Evolutionary conservation across 2,113 vertebrate genomes (phyloP).

Genomic region (Gymnogyps californianus): DNA sequence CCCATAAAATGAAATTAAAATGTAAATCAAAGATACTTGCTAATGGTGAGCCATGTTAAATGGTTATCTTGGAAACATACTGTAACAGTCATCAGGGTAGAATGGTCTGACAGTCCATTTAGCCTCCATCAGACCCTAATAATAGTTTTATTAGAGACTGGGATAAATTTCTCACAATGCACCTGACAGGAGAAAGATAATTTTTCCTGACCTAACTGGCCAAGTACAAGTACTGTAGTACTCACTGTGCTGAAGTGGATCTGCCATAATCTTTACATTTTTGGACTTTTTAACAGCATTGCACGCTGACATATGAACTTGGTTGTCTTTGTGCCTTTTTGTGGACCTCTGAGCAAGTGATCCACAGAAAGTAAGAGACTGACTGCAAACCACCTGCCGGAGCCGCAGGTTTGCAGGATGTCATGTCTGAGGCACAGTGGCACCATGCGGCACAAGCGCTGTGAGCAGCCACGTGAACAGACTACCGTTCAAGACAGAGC

Average conservation of each 20-base stretch:
- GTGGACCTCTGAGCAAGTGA: not conserved
- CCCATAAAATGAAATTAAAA: not conserved
- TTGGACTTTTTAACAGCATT: not conserved
- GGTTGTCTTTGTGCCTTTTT: not conserved
- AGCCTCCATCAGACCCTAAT: not conserved
- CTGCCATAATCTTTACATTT: not conserved
- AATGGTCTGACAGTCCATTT: not conserved
- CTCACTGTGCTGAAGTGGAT: not conserved
- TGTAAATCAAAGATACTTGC: not conserved
- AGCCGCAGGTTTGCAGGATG: not conserved
- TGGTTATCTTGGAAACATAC: not conserved
- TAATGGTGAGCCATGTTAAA: not conserved
- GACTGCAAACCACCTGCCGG: not conserved
- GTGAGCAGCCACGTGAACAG: not conserved
- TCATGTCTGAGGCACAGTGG: not conserved
- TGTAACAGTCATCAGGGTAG: not conserved
- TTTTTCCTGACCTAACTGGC: not conserved
- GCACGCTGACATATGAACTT: not conserved
- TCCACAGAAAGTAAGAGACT: not conserved
- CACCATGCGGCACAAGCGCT: rapidly evolving
- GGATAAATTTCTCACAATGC: not conserved
- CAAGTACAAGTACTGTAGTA: not conserved
- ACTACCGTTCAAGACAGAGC: not conserved
- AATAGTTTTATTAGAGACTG: not conserved
- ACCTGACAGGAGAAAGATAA: not conserved